These are phyloP conservation scores for Mimas tiliae DNA, from an alignment of 2,888 invertebrate genomes.

Conservation along the genomic window DNA sequence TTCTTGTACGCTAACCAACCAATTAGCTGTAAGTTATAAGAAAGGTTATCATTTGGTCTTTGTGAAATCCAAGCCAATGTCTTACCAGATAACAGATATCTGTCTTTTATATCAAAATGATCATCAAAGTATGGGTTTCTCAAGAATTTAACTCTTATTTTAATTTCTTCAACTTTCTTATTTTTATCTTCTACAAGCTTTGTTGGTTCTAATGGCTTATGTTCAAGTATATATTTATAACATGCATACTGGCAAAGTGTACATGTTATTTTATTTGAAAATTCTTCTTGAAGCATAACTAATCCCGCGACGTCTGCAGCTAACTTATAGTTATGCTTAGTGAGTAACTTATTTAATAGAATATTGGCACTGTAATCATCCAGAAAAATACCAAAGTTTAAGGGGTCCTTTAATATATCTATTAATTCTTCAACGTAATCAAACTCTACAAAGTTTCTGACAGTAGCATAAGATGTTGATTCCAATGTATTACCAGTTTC, in stretches of 20 bases:
- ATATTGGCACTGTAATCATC: conserved; percentile 92
- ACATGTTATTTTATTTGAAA: conserved; percentile 88
- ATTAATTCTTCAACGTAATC: conserved; percentile 87
- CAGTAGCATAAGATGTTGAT: conserved; percentile 93
- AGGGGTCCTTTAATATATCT: conserved; percentile 90
- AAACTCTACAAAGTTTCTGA: conserved; percentile 84
- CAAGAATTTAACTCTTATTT: conserved; percentile 91
- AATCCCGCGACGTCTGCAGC: conserved; percentile 92
- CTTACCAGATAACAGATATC: conserved; percentile 91
- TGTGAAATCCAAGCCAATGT: conserved; percentile 88
- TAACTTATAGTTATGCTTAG: conserved; percentile 86
- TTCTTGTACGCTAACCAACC: conserved; percentile 89
- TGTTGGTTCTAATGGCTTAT: conserved; percentile 45
- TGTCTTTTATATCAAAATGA: conserved; percentile 93
- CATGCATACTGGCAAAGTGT: conserved; percentile 90
- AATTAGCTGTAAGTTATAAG: conserved; percentile 85
- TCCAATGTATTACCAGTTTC: conserved; percentile 89
- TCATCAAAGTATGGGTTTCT: conserved; percentile 94
- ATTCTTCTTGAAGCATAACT: conserved; percentile 96
- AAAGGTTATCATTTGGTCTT: conserved; percentile 74
- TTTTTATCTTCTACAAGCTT: conserved; percentile 49
- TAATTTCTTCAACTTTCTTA: conserved; percentile 85
- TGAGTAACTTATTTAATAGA: conserved; percentile 91
- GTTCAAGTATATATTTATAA: conserved; percentile 86
- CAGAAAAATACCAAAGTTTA: conserved; percentile 96